phyloP scores from a whole-genome alignment of 2,888 invertebrate genomes.

The Drosophila nr. fundita region DNA sequence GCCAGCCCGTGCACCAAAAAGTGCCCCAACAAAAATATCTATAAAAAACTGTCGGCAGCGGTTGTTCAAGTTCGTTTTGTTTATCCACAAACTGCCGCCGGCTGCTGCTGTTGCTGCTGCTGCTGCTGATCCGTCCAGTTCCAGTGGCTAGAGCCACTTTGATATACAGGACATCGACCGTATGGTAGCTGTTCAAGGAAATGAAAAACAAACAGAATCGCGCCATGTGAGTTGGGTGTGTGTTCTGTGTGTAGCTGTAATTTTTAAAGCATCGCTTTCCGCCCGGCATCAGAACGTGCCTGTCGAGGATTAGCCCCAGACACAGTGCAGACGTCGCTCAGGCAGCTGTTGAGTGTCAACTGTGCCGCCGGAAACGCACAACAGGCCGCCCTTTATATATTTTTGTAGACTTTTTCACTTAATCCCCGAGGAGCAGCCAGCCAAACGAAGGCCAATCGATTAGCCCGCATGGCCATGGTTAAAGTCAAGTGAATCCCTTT shows the following conservation, averaged over 20 bases:
- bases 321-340: conserved; percentile 37
- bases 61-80: conserved; percentile 43
- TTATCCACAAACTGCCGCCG: conserved; percentile 57
- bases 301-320: conserved; percentile 73
- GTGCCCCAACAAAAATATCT: conserved; percentile 26
- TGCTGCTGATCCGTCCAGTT: conserved; percentile 44
- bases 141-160: conserved; percentile 28
- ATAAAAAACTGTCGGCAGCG: conserved; percentile 13
- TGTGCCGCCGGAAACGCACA: conserved; percentile 63
- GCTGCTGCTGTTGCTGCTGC: conserved; percentile 13
- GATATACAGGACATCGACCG: conserved; percentile 59
- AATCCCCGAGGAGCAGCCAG: conserved; percentile 39
- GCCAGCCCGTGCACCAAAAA: conserved; percentile 35
- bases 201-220: conserved; percentile 74
- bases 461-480: conserved; percentile 34
- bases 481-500: conserved; percentile 43
- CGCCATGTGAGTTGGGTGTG: conserved; percentile 32
- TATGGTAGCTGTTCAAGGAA: conserved; percentile 74
- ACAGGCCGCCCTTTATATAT: conserved; percentile 31
- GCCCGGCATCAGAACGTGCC: conserved; percentile 67
- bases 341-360: conserved; percentile 69
- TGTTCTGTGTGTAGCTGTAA: conserved; percentile 33
- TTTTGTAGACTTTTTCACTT: conserved; percentile 52
- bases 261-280: conserved; percentile 65
- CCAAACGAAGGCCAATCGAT: conserved; percentile 56